These are phyloP conservation scores for Nemurella pictetii DNA, from an alignment of 2,888 invertebrate species.

Conservation along the genomic window DNA sequence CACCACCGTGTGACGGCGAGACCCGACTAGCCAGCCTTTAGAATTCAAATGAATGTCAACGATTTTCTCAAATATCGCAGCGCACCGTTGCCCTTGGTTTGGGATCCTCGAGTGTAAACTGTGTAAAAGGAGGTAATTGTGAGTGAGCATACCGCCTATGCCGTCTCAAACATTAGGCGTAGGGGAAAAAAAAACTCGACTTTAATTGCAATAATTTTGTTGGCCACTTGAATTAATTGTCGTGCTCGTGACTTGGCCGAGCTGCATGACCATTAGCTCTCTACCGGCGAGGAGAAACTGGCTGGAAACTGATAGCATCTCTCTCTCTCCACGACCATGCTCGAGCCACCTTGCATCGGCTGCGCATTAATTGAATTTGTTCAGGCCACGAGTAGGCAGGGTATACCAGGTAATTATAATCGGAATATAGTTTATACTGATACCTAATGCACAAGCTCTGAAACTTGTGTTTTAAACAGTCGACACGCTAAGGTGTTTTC, in stretches of 20 bases:
- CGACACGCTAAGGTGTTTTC: neutral
- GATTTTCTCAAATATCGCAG: neutral
- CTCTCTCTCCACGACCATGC: neutral
- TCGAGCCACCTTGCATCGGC: too few relatives aligned
- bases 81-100: neutral
- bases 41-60: too few relatives aligned
- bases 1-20: neutral
- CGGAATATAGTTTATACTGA: neutral
- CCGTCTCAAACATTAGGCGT: neutral
- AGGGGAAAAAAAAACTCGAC: neutral
- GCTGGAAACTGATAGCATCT: neutral
- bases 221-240: neutral
- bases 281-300: neutral
- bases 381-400: neutral
- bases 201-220: neutral
- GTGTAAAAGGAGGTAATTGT: neutral
- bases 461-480: neutral
- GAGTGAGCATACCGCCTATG: neutral
- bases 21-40: too few relatives aligned
- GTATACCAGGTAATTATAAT: neutral
- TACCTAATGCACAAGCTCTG: neutral
- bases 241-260: neutral
- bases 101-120: neutral
- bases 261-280: neutral
- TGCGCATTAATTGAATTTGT: neutral